Base-by-base conservation (phyloP, 2,888 invertebrate genomes). In the Arctia plantaginis region DNA sequence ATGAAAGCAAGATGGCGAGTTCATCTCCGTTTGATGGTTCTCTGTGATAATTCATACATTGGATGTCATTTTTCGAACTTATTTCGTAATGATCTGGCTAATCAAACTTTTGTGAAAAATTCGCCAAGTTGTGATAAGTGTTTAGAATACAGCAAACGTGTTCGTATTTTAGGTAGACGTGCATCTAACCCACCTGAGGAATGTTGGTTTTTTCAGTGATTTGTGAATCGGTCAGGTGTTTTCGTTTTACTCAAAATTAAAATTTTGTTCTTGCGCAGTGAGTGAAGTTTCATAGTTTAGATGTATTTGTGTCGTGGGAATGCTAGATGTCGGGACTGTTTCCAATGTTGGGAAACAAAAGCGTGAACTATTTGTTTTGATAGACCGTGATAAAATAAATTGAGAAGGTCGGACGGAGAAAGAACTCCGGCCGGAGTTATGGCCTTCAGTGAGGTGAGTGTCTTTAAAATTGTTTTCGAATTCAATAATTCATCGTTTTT, bases 361-460 rank as follows among this genome's bases (percentile, higher is more conserved):
- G 93, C 93, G 87, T 94, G 92, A 95, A 95, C 94, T 95, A 93
- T 94, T 95, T 96, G 95, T 96, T 96, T 96, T 95, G 95, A 93
- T 93, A 93, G 90, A 91, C 87, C 89, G 93, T 91, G 93, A 89
- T 92, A 93, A 90, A 93, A 88, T 92, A 91, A 92, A 93, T 91
- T 92, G 89, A 92, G 90, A 93, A 95, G 95, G 95, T 95, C 93
- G 95, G 94, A 93, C 91, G 94, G 94, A 93, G 94, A 93, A 94
- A 93, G 93, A 95, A 93, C 93, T 85, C 94, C 96, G 95, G 96
- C 94, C 95, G 92, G 96, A 97, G 96, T 96, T 92, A 97, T 97
- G 97, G 97, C 97, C 97, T 97, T 97, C 97, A 97, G 97, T 97
- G 97, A 97, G 97, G 97, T 97, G 93, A 96, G 96, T 95, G 85